phyloP scores from a whole-genome alignment of 92 coral and sea anemone genomes.

The Umimayanthus chanpuru region DNA sequence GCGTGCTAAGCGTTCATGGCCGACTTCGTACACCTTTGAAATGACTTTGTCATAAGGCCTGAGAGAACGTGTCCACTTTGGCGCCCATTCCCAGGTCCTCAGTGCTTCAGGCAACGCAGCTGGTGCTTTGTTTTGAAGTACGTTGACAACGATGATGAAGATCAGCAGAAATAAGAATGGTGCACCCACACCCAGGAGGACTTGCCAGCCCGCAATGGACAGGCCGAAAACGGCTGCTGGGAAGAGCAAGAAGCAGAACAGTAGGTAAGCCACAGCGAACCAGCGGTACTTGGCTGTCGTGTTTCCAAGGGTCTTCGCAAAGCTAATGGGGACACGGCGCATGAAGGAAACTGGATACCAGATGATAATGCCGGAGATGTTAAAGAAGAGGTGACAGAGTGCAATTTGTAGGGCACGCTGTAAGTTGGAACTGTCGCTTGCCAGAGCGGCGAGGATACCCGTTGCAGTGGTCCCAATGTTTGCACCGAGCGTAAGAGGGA shows the following conservation, averaged over 20 bases:
- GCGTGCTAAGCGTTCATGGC: background rate
- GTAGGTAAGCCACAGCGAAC: slow-evolving; percentile 40
- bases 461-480: slow-evolving; percentile 45
- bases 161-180: background rate
- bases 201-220: slow-evolving; percentile 42
- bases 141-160: slow-evolving; percentile 4
- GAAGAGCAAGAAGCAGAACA: slow-evolving; percentile 2
- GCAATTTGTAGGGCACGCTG: slow-evolving; percentile 22
- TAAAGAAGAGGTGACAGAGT: slow-evolving; percentile 36
- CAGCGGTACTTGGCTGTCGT: slow-evolving; percentile 43
- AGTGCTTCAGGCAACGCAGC: slow-evolving; percentile 3
- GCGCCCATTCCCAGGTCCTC: slow-evolving; percentile 37
- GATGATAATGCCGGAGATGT: slow-evolving; percentile 31
- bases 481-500: slow-evolving; percentile 36
- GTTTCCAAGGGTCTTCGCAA: slow-evolving; percentile 39
- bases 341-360: slow-evolving; percentile 40
- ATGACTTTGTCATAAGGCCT: slow-evolving; percentile 25
- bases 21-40: background rate
- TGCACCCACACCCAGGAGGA: slow-evolving; percentile 20
- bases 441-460: slow-evolving; percentile 61
- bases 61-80: slow-evolving; percentile 23
- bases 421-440: slow-evolving; percentile 49
- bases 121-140: slow-evolving; percentile 9
- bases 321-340: slow-evolving; percentile 30
- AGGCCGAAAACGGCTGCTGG: slow-evolving; percentile 30